Conservation (phyloP, 2,113 vertebrate species). For the Gobius niger region DNA sequence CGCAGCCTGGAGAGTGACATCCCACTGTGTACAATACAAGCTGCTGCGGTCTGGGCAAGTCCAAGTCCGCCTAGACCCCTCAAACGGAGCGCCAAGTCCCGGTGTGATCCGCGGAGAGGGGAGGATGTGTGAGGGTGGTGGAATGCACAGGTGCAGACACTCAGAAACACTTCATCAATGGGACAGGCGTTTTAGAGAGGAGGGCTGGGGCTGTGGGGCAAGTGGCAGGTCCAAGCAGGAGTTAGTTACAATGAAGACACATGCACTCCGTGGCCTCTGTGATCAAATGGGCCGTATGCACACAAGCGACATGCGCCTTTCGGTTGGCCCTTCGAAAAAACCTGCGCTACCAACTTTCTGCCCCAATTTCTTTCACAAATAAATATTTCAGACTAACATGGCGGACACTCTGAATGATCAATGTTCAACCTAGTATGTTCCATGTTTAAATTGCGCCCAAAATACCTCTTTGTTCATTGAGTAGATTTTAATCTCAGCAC, state of each 20-base stretch:
- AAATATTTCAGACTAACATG: too few species aligned
- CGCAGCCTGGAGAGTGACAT: constrained; percentile 56
- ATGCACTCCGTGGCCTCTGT: constrained; percentile 19
- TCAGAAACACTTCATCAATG: constrained; percentile 55
- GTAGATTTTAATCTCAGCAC: too few species aligned
- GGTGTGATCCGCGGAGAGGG: constrained; percentile 37
- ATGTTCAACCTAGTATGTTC: too few species aligned
- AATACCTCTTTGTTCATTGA: too few species aligned
- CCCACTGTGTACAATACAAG: constrained; percentile 55
- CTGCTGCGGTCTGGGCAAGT: constrained; percentile 57
- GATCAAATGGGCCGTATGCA: neutral
- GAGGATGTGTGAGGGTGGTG: constrained; percentile 39
- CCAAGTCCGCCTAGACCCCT: constrained; percentile 52
- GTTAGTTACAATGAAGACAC: constrained; percentile 40
- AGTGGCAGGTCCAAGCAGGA: constrained; percentile 44
- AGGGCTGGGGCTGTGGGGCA: constrained; percentile 38
- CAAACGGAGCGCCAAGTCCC: constrained; percentile 59
- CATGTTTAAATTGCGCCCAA: too few species aligned
- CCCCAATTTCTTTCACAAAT: too few species aligned
- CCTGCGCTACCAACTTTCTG: too few species aligned
- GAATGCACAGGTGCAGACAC: constrained; percentile 72
- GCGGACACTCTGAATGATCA: too few species aligned
- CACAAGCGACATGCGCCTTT: too few species aligned
- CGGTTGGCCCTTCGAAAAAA: too few species aligned
- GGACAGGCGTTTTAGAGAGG: constrained; percentile 35